Base-by-base conservation (phyloP, 2,888 invertebrate genomes). In the Geophilus truncorum region DNA sequence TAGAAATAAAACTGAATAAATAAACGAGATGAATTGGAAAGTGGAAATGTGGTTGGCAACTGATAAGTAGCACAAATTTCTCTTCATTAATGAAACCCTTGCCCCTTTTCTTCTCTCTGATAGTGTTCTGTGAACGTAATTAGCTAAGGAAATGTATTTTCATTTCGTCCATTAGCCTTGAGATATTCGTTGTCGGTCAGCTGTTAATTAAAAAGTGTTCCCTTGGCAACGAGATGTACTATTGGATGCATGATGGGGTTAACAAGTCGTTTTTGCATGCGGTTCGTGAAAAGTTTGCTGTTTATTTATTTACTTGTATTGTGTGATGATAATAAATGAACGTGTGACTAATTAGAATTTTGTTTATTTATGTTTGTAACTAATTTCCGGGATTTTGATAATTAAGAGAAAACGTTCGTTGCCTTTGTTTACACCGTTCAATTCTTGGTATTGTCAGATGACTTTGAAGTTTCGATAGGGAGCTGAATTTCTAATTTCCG, bases 61-160 rank as follows among this genome's bases (percentile, higher is more conserved):
- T 70, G 70, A 28, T 28, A 70, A 70, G n/a, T 10, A 25, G 25
- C 28, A 25, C 12, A 28, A 70, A 4, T 28, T 28, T 70, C 28
- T 70, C 70, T 70, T 70, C 70, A 70, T 70, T 70, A 70, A 12
- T n/a, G 45, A 32, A 32, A 51, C 21, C 6, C 18, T 51, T 62
- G 15, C 62, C 28, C 25, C 12, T 62, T 25, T 25, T 2, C 62
- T 57, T 23, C n/a, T n/a, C 45, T 15, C 18, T 18, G 62, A 62
- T 62, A 25, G 15, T 25, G 70, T 70, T 25, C n/a, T 10, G 2
- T 70, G 25, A 23, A 70, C 70, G 28, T 70, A 70, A 70, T 70
- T 70, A 70, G 70, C 25, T 70, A 23, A 23, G 70, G 70, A 70
- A 70, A 70, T 70, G 70, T 28, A 70, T 70, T 70, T 70, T 70